A percentile compares a stretch with the other conserved stretches of the same genome.
These are phyloP conservation scores for Lithophane ornitopus DNA, from an alignment of 2,888 invertebrate species.

Conservation along the genomic window DNA sequence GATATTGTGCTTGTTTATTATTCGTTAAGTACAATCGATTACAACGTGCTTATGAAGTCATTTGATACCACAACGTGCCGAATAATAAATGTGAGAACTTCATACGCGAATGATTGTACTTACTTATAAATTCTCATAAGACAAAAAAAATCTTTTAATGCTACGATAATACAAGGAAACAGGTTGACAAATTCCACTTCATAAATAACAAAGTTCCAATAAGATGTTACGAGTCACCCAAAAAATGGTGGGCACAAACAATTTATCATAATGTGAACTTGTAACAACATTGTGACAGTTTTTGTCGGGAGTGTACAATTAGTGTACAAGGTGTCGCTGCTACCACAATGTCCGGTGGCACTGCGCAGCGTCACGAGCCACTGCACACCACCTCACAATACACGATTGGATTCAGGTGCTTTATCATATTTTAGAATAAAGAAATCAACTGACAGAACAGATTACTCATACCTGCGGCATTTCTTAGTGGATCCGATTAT, in stretches of 20 bases:
- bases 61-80: constrained; percentile 45
- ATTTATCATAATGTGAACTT: constrained; percentile 64
- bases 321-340: constrained; percentile 74
- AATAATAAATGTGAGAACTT: constrained; percentile 56
- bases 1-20: constrained; percentile 81
- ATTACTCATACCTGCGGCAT: constrained; percentile 51
- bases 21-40: constrained; percentile 76
- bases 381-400: constrained; percentile 78
- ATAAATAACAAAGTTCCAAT: constrained; percentile 58
- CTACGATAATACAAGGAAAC: constrained; percentile 56
- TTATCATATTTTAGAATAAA: constrained; percentile 68
- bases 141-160: constrained; percentile 39
- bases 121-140: constrained; percentile 53
- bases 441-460: constrained; percentile 60
- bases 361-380: constrained; percentile 77
- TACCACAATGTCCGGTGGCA: constrained; percentile 82
- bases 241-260: constrained; percentile 62
- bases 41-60: constrained; percentile 70
- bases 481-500: constrained; percentile 36
- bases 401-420: constrained; percentile 70
- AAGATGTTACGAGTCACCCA: constrained; percentile 65
- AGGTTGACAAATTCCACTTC: constrained; percentile 48
- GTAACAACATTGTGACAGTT: constrained; percentile 66
- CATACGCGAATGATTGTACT: constrained; percentile 53
- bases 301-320: constrained; percentile 69